Base-by-base conservation (phyloP, 2,797 vertebrate species). In the Lepidocolaptes lacrymiger region DNA sequence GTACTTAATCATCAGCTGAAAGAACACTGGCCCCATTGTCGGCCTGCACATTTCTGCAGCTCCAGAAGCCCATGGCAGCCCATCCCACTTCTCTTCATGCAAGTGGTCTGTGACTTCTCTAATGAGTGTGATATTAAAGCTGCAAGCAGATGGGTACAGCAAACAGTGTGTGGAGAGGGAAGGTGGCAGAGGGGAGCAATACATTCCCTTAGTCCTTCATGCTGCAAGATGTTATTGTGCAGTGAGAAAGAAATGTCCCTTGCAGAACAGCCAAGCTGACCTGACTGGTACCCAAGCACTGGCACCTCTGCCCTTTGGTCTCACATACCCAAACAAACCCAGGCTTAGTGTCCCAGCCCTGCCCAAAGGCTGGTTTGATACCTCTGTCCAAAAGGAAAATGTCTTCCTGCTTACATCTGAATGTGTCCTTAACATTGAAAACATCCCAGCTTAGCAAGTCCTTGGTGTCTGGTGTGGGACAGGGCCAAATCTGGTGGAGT, bases 1-100 rank as follows among this genome's bases (percentile, higher is more conserved):
- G 85, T 59, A 81, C 85, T 95, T 96, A 96, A 96, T 88, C 77
- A 82, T 46, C 48, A 90, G 75, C 34, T 68, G 74, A 75, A 96
- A 84, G 89, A 96, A 95, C 88, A 96, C 37, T 79, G 39, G 80
- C 27, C 15, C 52, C 55, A 62, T 88, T 96, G 86, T 92, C 55
- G 83, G 79, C 26, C 43, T 92, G 59, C 64, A 92, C 39, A 37
- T 75, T 86, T 84, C 27, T 80, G 82, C 3, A n/a, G 72, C 62
- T 88, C 48, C 81, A 86, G 67, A 85, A 89, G 66, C 48, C 79
- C 55, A 81, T 55, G 51, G 27, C 81, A 86, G 67, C 63, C 81
- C 73, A 83, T 30, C 68, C 32, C 55, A 69, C 63, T 85, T 78
- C 69, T 73, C 69, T 80, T 83, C 43, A 46, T 14, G 49, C 62